Percentiles rank a stretch among this genome's conserved stretches.
phyloP scores from a whole-genome alignment of 2,888 invertebrate genomes.

The Tiliacea aurago region DNA sequence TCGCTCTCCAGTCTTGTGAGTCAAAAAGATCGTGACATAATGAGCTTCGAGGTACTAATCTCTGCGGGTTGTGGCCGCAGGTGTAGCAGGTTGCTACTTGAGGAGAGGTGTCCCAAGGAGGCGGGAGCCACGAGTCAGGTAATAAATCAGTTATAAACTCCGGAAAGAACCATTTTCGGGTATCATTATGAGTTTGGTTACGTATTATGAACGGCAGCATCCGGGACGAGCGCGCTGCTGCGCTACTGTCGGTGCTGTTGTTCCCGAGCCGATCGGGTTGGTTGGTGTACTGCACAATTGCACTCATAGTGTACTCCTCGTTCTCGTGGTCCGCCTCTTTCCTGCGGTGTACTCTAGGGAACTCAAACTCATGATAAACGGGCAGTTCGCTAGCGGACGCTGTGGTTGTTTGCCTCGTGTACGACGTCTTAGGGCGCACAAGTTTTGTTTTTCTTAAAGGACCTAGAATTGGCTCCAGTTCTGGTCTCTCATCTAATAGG shows the following conservation, averaged over 20 bases:
- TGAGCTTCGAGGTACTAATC: not conserved
- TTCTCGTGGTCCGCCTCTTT: not conserved
- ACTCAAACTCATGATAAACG: conserved; percentile 27
- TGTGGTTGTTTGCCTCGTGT: not conserved
- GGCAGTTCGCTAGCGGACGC: not conserved
- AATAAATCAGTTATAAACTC: not conserved
- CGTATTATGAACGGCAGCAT: conserved; percentile 2
- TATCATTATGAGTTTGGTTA: conserved; percentile 10
- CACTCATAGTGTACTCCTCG: not conserved
- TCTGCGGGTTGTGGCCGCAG: not conserved
- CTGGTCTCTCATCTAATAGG: conserved; percentile 21
- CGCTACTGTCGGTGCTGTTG: not conserved
- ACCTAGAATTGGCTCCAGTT: conserved; percentile 16
- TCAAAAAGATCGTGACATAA: conserved; percentile 29
- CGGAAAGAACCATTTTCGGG: not conserved
- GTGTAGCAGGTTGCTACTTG: conserved; percentile 9
- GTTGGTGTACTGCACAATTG: not conserved
- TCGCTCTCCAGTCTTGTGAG: conserved; percentile 21
- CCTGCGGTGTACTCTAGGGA: not conserved
- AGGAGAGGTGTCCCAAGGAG: not conserved
- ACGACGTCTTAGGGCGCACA: not conserved
- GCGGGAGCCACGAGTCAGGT: accelerated
- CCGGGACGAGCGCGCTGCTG: not conserved
- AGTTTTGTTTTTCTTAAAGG: not conserved
- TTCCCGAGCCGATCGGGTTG: not conserved